These are phyloP conservation scores for Serinus canaria DNA, from an alignment of 2,113 vertebrate genomes.

Conservation along the genomic window DNA sequence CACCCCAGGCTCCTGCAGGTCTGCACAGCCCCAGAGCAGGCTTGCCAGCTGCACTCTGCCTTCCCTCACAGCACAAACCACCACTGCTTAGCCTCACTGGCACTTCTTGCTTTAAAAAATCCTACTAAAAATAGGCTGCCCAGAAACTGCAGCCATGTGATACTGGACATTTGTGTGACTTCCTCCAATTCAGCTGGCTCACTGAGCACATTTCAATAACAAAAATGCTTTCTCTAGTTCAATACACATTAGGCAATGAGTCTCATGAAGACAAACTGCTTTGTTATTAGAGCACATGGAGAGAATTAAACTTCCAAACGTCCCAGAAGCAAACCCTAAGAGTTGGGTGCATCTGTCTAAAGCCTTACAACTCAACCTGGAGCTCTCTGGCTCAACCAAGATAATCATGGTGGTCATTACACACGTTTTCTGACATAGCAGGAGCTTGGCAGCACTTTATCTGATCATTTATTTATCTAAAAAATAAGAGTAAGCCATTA, in stretches of 20 bases:
- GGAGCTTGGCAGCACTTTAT: background rate
- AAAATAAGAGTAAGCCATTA: background rate
- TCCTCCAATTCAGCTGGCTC: slow-evolving; percentile 22
- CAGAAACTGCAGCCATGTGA: background rate
- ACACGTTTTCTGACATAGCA: background rate
- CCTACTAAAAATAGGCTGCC: background rate
- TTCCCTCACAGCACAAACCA: background rate
- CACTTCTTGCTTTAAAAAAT: background rate
- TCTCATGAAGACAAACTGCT: background rate
- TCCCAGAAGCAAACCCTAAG: background rate
- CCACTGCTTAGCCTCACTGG: background rate
- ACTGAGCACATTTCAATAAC: background rate
- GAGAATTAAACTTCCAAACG: background rate
- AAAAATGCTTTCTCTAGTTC: background rate
- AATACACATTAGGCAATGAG: background rate
- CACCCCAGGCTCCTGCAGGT: background rate
- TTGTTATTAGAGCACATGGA: background rate
- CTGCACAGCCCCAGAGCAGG: background rate
- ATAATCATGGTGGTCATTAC: accelerated
- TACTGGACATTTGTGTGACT: background rate
- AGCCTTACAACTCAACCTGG: background rate
- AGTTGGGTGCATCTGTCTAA: background rate
- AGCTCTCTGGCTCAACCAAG: background rate
- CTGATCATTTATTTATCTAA: background rate
- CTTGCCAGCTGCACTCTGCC: background rate